Conservation (phyloP, 2,888 invertebrate species). For the Eupithecia dodoneata region DNA sequence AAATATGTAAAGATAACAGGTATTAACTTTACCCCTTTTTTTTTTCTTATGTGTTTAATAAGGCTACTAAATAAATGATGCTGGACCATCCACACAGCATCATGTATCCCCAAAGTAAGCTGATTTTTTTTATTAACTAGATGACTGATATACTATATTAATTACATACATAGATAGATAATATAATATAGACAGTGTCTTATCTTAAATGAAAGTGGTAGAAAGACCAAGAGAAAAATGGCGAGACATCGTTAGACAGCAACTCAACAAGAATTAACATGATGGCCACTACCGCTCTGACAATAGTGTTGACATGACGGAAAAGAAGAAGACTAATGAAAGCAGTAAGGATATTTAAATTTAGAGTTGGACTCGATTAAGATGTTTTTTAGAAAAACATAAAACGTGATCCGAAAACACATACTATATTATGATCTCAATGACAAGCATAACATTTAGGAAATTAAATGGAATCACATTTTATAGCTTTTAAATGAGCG, state of each 20-base stretch:
- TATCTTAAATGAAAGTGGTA: background rate
- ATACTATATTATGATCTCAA: background rate
- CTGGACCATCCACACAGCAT: background rate
- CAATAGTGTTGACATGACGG: background rate
- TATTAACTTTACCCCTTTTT: too few species aligned
- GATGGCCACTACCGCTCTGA: background rate
- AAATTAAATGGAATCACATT: background rate
- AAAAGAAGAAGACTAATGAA: background rate
- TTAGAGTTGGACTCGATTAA: background rate
- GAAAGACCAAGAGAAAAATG: background rate
- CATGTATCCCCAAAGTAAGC: background rate
- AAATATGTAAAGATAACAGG: too few species aligned
- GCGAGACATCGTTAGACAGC: background rate
- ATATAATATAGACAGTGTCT: background rate
- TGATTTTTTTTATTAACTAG: background rate
- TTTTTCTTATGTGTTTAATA: too few species aligned
- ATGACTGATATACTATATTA: background rate
- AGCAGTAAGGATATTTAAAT: background rate
- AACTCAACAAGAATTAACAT: background rate
- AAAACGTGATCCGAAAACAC: background rate
- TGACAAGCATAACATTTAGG: background rate
- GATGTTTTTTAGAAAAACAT: background rate
- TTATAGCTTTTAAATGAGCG: conserved; percentile 14
- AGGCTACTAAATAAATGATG: background rate
- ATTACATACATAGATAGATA: background rate